phyloP scores from a whole-genome alignment of 2,888 invertebrate genomes.

The Eilema depressum region DNA sequence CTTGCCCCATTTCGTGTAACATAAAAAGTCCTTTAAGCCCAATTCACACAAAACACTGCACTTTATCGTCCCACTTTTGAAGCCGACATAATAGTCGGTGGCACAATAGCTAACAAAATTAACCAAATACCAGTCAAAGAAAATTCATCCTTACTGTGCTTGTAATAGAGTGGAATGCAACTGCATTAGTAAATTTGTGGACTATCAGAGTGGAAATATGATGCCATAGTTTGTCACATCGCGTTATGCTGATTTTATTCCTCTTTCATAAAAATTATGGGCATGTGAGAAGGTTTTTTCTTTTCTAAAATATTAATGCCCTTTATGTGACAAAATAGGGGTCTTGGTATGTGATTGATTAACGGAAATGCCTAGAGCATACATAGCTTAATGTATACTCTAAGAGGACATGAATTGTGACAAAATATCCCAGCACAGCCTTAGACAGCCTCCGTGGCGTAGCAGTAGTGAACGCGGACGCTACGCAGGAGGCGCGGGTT shows the following conservation, averaged over 20 bases:
- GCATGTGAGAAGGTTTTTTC: constrained; percentile 22
- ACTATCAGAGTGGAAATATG: constrained; percentile 23
- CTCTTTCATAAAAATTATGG: constrained; percentile 37
- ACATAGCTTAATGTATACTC: no score
- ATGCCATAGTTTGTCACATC: constrained; percentile 33
- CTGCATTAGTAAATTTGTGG: constrained; percentile 8
- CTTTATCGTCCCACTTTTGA: constrained; percentile 45
- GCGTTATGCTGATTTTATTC: constrained; percentile 31
- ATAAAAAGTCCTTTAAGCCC: constrained; percentile 21
- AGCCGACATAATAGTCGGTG: constrained; percentile 42
- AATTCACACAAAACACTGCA: constrained; percentile 48
- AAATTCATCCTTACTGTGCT: neutral
- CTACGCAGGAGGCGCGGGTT: no score
- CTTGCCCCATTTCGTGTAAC: constrained; percentile 19
- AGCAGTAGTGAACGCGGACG: no score
- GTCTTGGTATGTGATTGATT: neutral
- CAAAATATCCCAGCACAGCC: neutral
- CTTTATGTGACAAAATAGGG: neutral
- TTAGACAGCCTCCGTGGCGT: no score
- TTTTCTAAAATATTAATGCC: constrained; percentile 24
- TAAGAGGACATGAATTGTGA: neutral
- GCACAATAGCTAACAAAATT: constrained; percentile 31
- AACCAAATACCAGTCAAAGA: neutral
- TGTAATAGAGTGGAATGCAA: rapidly evolving
- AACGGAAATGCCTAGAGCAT: no score